Conservation (phyloP, 2,888 invertebrate species). For the Ctena decussata region DNA sequence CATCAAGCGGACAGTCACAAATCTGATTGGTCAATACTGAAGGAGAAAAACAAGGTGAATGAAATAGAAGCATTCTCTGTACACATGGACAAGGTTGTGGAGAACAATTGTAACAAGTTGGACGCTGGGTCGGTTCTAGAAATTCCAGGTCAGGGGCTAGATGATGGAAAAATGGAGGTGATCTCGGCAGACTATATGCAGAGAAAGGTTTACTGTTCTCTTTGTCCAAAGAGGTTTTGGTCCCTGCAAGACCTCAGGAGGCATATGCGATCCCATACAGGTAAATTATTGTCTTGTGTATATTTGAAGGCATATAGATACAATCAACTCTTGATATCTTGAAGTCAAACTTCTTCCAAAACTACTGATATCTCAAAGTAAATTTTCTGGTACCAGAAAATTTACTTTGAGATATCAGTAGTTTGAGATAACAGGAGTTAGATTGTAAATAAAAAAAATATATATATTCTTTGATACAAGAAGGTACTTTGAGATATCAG, state of each 20-base stretch:
- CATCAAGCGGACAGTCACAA: slow-evolving; percentile 93
- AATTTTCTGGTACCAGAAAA: too few species aligned
- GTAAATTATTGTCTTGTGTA: too few species aligned
- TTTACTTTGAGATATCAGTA: too few species aligned
- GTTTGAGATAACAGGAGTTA: too few species aligned
- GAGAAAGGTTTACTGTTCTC: slow-evolving; percentile 90
- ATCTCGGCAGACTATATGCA: slow-evolving; percentile 80
- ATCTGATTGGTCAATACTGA: slow-evolving; percentile 93
- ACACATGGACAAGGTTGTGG: slow-evolving; percentile 83
- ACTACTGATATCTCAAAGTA: too few species aligned
- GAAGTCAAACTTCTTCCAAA: too few species aligned
- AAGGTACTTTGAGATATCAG: too few species aligned
- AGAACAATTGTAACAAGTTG: slow-evolving; percentile 74
- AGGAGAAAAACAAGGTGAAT: slow-evolving; percentile 87
- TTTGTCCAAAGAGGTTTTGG: slow-evolving; percentile 97
- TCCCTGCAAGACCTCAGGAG: slow-evolving; percentile 97
- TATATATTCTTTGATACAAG: too few species aligned
- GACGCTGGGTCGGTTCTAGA: slow-evolving; percentile 70
- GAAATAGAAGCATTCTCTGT: slow-evolving; percentile 78
- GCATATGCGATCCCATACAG: slow-evolving; percentile 95
- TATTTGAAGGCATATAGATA: too few species aligned
- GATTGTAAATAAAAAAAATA: too few species aligned
- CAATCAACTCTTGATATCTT: too few species aligned
- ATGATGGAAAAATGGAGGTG: slow-evolving; percentile 73
- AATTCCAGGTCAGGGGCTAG: slow-evolving; percentile 71